Evolutionary conservation across 2,888 invertebrate genomes (phyloP).

Genomic region (Tribolium freemani): DNA sequence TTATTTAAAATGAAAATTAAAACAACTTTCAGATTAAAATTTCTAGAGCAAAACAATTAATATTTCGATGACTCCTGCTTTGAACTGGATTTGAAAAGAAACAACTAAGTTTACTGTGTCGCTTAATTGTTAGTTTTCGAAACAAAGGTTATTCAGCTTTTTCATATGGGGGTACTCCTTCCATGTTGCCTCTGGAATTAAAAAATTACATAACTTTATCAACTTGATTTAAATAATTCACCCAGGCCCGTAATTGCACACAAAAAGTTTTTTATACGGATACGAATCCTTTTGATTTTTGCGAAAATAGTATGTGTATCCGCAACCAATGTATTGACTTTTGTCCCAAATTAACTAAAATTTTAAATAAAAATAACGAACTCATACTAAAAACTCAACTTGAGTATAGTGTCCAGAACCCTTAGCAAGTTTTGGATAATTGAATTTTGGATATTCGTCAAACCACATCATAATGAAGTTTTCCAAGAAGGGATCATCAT

Average conservation of each 20-base stretch:
- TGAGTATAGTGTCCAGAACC: slow-evolving; percentile 31
- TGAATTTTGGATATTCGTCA: slow-evolving; percentile 43
- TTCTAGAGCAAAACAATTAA: too few species aligned
- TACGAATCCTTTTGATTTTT: slow-evolving; percentile 24
- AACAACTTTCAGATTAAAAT: too few species aligned
- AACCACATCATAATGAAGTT: slow-evolving; percentile 32
- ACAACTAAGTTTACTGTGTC: too few species aligned
- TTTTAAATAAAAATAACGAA: neutral
- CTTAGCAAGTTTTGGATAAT: slow-evolving; percentile 34
- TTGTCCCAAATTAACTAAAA: slow-evolving; percentile 53
- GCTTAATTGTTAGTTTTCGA: too few species aligned
- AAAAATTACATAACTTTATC: neutral
- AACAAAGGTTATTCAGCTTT: too few species aligned
- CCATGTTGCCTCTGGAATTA: slow-evolving; percentile 48
- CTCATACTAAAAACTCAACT: neutral
- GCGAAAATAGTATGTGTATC: slow-evolving; percentile 48
- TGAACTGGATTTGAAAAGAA: too few species aligned
- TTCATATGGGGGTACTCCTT: slow-evolving; percentile 46
- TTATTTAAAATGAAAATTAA: too few species aligned
- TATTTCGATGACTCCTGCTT: too few species aligned
- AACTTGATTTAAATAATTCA: neutral
- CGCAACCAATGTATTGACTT: slow-evolving; percentile 53
- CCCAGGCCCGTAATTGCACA: slow-evolving; percentile 49
- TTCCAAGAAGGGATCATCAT: neutral
- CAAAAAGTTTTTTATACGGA: slow-evolving; percentile 47